These are phyloP conservation scores for Idaea biselata DNA, from an alignment of 2,888 invertebrate genomes.

Conservation along the genomic window DNA sequence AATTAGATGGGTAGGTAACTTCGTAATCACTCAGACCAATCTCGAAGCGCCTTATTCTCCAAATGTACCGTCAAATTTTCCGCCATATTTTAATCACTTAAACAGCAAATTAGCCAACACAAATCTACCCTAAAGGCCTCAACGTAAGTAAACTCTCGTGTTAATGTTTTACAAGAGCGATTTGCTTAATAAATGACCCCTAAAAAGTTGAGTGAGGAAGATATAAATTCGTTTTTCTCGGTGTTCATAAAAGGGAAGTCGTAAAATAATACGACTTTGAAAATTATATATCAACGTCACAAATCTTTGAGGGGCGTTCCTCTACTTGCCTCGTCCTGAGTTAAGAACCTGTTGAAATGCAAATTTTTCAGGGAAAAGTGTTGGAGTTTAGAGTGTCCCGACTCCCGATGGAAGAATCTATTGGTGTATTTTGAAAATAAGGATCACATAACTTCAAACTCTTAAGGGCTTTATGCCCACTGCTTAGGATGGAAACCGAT, in stretches of 20 bases:
- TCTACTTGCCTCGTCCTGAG: background rate
- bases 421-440: background rate
- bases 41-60: background rate
- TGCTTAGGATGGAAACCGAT: background rate
- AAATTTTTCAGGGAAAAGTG: constrained; percentile 33
- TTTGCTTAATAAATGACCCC: constrained; percentile 27
- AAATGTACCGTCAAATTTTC: background rate
- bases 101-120: constrained; percentile 3
- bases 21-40: background rate
- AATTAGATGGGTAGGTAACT: background rate
- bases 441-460: constrained; percentile 3
- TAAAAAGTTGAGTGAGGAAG: constrained; percentile 20
- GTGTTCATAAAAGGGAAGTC: constrained; percentile 24
- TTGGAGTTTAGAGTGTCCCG: constrained; percentile 7
- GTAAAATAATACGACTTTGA: constrained; percentile 30
- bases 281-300: constrained; percentile 33
- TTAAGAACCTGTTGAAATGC: constrained; percentile 25
- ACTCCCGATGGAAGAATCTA: background rate
- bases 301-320: constrained; percentile 29
- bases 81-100: constrained; percentile 4
- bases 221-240: constrained; percentile 23
- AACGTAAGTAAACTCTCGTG: constrained; percentile 22
- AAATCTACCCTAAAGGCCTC: background rate
- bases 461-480: background rate
- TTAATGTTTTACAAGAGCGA: constrained; percentile 22